Evolutionary conservation across 2,888 invertebrate genomes (phyloP).

Genomic region (Pocota personata): DNA sequence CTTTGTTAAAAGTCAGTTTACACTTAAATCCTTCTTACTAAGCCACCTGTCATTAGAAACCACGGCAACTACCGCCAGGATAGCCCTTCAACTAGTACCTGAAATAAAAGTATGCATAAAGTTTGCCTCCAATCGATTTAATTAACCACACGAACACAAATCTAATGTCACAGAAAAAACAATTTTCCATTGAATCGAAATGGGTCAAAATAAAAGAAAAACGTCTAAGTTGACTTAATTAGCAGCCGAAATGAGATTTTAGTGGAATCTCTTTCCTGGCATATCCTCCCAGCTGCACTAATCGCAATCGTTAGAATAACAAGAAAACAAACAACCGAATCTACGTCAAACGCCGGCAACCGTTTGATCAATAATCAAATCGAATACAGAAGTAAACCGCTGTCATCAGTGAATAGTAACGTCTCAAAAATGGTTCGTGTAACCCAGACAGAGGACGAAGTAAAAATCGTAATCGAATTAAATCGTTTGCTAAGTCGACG

Average conservation of each 20-base stretch:
- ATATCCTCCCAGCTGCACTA: neutral
- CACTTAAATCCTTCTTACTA: neutral
- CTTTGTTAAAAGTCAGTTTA: no score
- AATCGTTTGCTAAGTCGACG: conserved; percentile 79
- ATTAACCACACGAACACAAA: neutral
- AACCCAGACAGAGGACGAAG: conserved; percentile 81
- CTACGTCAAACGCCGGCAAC: conserved; percentile 59
- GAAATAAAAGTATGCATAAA: neutral
- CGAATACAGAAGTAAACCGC: conserved; percentile 1
- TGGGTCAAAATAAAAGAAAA: neutral
- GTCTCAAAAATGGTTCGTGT: conserved; percentile 79
- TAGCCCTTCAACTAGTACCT: neutral
- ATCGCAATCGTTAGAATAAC: neutral
- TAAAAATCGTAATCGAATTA: conserved; percentile 81
- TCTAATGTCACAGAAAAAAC: neutral
- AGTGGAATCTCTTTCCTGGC: neutral
- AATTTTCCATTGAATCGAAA: neutral
- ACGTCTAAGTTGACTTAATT: neutral
- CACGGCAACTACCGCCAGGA: neutral
- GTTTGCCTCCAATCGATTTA: neutral
- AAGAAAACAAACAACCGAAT: conserved; percentile 21
- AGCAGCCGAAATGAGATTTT: neutral
- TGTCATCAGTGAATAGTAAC: conserved; percentile 42
- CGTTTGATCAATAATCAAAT: conserved; percentile 71
- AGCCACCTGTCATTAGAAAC: no score